Evolutionary conservation across 2,113 vertebrate species (phyloP).

Genomic region (Stomatorhinus ivindoensis): DNA sequence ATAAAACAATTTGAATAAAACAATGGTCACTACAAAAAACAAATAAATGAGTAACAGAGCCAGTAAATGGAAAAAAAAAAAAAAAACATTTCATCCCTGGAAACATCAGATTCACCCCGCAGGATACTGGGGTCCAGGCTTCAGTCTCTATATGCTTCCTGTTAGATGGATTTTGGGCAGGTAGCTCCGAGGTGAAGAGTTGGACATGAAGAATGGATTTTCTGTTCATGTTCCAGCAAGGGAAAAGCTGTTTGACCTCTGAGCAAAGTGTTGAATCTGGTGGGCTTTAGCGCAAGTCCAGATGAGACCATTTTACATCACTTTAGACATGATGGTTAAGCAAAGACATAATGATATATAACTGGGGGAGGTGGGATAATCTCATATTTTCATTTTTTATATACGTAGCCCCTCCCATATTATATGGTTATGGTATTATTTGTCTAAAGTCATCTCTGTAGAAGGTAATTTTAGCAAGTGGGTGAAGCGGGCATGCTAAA

Average conservation of each 20-base stretch:
- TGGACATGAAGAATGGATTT: neutral
- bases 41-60: neutral
- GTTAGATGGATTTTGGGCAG: neutral
- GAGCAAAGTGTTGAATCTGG: neutral
- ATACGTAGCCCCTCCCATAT: neutral
- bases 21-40: conserved; percentile 6
- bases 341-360: neutral
- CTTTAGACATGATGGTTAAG: neutral
- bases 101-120: neutral
- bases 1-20: neutral
- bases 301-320: neutral
- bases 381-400: neutral
- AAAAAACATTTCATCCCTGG: neutral
- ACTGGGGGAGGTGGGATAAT: neutral
- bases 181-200: neutral
- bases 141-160: neutral
- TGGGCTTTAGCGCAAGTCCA: neutral
- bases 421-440: neutral
- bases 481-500: neutral
- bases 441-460: neutral
- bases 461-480: neutral
- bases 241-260: neutral
- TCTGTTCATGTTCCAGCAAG: neutral
- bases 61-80: neutral
- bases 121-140: neutral